Percentiles rank a stretch among this genome's conserved stretches.
Evolutionary conservation across 2,797 vertebrate species (phyloP).

Genomic region (Sebastolobus altivelis): DNA sequence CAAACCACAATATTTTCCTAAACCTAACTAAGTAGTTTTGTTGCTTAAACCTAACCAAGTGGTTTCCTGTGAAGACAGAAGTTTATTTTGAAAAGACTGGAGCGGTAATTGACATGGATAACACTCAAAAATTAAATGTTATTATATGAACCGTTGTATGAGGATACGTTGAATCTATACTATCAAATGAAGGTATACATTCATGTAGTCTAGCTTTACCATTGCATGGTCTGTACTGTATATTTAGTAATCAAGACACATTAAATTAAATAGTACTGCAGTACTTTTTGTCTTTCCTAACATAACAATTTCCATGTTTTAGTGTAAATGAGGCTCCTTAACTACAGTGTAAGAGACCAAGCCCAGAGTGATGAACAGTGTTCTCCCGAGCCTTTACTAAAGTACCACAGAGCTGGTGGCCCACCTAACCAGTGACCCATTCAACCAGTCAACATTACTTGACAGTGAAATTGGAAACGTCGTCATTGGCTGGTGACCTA

Average conservation of each 20-base stretch:
- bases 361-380: background rate
- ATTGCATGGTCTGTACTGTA: background rate
- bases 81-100: too few relatives aligned
- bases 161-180: background rate
- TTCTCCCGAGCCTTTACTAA: background rate
- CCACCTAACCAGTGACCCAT: conserved; percentile 56
- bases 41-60: too few relatives aligned
- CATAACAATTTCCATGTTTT: background rate
- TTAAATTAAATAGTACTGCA: background rate
- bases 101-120: too few relatives aligned
- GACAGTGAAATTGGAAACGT: conserved; percentile 49
- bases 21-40: background rate
- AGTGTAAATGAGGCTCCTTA: background rate
- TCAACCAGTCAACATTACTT: conserved; percentile 49
- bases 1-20: too few relatives aligned
- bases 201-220: background rate
- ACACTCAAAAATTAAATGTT: too few relatives aligned
- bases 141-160: too few relatives aligned
- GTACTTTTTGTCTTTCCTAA: background rate
- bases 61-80: too few relatives aligned
- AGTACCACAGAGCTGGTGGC: conserved; percentile 19
- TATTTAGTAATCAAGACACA: background rate
- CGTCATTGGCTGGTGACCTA: conserved; percentile 58
- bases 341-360: background rate
- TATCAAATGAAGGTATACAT: background rate